Evolutionary conservation across 2,113 vertebrate species (phyloP), one percentile per base, ranked within the genome.

Genomic region (Crotalus horridus): DNA sequence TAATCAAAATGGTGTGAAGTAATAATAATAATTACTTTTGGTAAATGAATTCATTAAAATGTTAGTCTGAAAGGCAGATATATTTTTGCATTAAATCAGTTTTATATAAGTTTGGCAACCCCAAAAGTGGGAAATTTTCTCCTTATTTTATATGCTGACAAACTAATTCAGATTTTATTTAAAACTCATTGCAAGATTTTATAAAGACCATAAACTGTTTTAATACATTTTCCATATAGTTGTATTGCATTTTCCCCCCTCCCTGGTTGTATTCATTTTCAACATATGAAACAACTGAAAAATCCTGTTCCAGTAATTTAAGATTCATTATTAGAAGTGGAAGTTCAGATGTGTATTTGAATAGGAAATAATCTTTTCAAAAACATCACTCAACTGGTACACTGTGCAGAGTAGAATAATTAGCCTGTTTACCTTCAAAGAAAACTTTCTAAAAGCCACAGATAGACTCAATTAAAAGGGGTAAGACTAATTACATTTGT

Each of bases 221-320:
- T 90, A 93, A 93, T 95, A 90, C 58, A 88, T 95, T 91, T 95
- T 96, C 61, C 91, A 95, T 94, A 90, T 74, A 51, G 94, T 48
- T 92, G 9, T 39, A 9, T 29, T 95, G 24, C 33, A 55, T 93
- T 96, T 96, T 94, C 96, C 93, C 81, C 81, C 54, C 91, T 93
- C 48, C 48, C 48, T 95, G 59, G 69, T 93, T 97, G 94, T 94
- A 74, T 85, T 93, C 93, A 92, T 92, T 96, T 94, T 95, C 88
- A 94, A 64, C 29, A 23, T 95, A 55, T 90, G 24, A 91, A 93
- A 69, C 96, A 93, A 96, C 96, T 94, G 93, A 93, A 96, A 96
- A 96, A 97, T 95, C 55, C 95, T 97, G 96, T 90, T 94, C 92
- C 94, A 33, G 61, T 92, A 93, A 88, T 56, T 95, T 94, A 94